Evolutionary conservation across 1,140 invertebrate genomes (phyloP), one percentile per base, ranked within the genome.

Genomic region (Drosophila neocordata): DNA sequence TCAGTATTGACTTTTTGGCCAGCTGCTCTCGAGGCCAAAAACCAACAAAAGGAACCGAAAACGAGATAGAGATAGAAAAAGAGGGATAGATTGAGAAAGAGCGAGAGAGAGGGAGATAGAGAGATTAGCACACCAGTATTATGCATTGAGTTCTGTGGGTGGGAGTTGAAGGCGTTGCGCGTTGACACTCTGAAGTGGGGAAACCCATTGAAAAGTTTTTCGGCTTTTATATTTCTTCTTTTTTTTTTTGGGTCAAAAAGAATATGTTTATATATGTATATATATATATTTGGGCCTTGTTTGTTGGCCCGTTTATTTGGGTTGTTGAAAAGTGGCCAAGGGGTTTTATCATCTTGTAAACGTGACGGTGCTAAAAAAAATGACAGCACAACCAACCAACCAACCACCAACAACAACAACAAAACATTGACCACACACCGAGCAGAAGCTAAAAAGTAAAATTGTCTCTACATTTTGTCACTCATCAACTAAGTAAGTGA

Each of bases 281-380:
- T 56, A 72, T 24, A 37, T 52, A 62, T 38, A 51, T 68, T 74
- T 84, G 61, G 72, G 66, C 69, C 48, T 68, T 67, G 68, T 79
- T 79, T 81, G 69, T 76, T 44, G 58, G 65, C 9, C 58, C 57
- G 51, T 72, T 67, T 48, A 48, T 48, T 48, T 20, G 41, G 15
- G 69, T 55, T 48, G 81, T 64, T 81, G 82, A 78, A 87, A 87
- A 87, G 83, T 79, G 80, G 82, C 71, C 88, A 76, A 79, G 72
- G 83, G 83, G 41, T 48, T 83, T 82, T 88, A 88, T 83, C 83
- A 87, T 89, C 79, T 83, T 83, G 84, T 88, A 77, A 87, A 83
- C 83, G 72, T 83, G 83, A 79, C 79, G 66, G 72, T 79, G 83
- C 83, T 75, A 80, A 88, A 82, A 24, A 24, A 24, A 24, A 24